Evolutionary conservation across 35 echinoderm and acorn worm genomes (phyloP).

Genomic region (Antedon bifida): DNA sequence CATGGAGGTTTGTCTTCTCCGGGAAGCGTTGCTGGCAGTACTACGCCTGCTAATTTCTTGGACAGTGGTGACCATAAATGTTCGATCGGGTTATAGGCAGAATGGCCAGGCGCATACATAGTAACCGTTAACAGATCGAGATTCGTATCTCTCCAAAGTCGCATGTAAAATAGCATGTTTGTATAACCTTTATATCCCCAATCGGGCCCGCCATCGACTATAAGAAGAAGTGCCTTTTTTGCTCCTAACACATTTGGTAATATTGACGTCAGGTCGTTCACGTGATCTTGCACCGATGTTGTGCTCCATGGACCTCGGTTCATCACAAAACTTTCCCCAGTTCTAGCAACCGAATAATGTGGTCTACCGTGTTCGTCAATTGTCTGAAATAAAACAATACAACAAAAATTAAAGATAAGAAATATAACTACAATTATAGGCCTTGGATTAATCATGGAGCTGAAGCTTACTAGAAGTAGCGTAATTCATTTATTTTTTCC

Average conservation of each 20-base stretch:
- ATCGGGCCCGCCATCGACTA: too few relatives aligned
- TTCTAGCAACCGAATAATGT: conserved; percentile 1
- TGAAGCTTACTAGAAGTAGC: too few relatives aligned
- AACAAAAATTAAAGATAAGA: too few relatives aligned
- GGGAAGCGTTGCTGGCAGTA: conserved; percentile 5
- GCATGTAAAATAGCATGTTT: conserved; percentile 4
- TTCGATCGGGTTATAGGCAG: conserved; percentile 43
- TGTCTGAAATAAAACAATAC: not conserved
- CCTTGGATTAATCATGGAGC: too few relatives aligned
- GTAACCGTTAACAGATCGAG: conserved; percentile 23
- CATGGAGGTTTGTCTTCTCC: conserved; percentile 21
- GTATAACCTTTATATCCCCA: conserved; percentile 20
- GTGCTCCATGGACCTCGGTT: conserved; percentile 4
- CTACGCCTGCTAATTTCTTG: conserved; percentile 19
- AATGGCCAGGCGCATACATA: conserved; percentile 16
- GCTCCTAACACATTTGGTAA: not conserved
- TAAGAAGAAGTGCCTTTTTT: too few relatives aligned
- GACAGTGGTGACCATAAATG: conserved; percentile 33
- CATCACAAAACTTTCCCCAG: conserved; percentile 7
- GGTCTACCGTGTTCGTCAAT: conserved; percentile 17
- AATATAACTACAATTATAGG: too few relatives aligned
- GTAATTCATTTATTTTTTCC: too few relatives aligned
- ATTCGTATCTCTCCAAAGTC: conserved; percentile 14
- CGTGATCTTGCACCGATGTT: conserved; percentile 6
- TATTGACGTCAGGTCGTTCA: conserved; percentile 19